These are phyloP conservation scores for Mycetomoellerius zeteki DNA, from an alignment of 1,140 invertebrate genomes.

Conservation along the genomic window DNA sequence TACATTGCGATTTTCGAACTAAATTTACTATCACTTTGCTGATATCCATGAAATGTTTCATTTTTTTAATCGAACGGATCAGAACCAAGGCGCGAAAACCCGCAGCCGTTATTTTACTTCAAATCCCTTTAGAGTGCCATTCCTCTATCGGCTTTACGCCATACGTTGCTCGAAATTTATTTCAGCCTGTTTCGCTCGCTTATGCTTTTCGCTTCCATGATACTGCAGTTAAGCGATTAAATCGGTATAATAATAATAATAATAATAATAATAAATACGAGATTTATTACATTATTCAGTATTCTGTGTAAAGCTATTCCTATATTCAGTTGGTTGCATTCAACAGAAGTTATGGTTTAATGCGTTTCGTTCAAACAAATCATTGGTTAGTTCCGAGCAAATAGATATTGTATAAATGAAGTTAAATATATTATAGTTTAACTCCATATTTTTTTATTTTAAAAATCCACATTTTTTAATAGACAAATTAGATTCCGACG, in stretches of 20 bases:
- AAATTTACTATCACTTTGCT: neutral
- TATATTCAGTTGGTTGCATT: conserved; percentile 5
- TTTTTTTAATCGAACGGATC: conserved; percentile 16
- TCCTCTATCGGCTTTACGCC: conserved; percentile 32
- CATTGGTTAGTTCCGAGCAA: neutral
- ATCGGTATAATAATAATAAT: conserved; percentile 23
- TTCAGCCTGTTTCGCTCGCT: neutral
- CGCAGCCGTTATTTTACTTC: conserved; percentile 7
- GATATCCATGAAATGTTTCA: conserved; percentile 1
- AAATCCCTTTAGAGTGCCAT: conserved; percentile 36
- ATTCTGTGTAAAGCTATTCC: conserved; percentile 27
- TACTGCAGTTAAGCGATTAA: conserved; percentile 37
- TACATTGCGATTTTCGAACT: neutral
- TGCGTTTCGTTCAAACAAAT: neutral
- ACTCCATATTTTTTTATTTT: neutral
- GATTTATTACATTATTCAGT: conserved; percentile 28
- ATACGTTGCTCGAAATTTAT: conserved; percentile 24
- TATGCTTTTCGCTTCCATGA: conserved; percentile 20
- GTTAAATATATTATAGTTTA: neutral
- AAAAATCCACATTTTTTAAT: neutral
- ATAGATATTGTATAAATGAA: conserved; percentile 11
- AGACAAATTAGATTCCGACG: neutral
- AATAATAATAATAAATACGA: conserved; percentile 29
- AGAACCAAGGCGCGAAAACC: conserved; percentile 15
- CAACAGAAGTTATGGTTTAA: conserved; percentile 21